Conservation (phyloP, 2,113 vertebrate genomes). For the Bubo blakistoni region DNA sequence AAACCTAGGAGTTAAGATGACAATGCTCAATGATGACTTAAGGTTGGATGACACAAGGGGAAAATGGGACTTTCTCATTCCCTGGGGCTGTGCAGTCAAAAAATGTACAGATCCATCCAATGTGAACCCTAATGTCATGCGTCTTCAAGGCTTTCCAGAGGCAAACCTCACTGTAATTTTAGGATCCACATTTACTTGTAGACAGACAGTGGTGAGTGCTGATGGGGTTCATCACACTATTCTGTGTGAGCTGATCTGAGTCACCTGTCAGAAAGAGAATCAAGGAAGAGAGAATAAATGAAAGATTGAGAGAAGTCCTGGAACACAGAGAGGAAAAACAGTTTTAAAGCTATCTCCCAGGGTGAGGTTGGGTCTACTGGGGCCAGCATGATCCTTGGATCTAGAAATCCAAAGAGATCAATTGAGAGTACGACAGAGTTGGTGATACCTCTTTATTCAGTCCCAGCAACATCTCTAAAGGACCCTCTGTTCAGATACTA, state of each 20-base stretch:
- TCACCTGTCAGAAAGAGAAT: background rate
- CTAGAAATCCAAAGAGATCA: background rate
- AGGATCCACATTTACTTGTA: background rate
- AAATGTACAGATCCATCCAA: background rate
- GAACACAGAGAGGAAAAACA: background rate
- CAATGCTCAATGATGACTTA: background rate
- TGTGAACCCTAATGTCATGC: background rate
- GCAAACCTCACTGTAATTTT: background rate
- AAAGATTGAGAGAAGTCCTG: background rate
- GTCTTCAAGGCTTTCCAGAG: background rate
- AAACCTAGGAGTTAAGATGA: background rate
- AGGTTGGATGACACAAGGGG: background rate
- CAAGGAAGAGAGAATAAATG: background rate
- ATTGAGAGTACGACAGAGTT: background rate
- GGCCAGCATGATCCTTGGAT: background rate
- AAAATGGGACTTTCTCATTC: background rate
- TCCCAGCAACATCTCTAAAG: background rate
- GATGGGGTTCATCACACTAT: background rate
- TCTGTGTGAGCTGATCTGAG: background rate
- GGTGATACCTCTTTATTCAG: background rate
- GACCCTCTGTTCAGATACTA: background rate
- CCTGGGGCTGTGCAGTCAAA: background rate
- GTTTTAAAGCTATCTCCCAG: background rate
- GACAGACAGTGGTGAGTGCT: background rate
- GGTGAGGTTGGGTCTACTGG: background rate